A percentile compares a stretch with the other conserved stretches of the same genome.
Evolutionary conservation across 2,113 vertebrate species (phyloP).

Genomic region (Neolamprologus tretocephalus): DNA sequence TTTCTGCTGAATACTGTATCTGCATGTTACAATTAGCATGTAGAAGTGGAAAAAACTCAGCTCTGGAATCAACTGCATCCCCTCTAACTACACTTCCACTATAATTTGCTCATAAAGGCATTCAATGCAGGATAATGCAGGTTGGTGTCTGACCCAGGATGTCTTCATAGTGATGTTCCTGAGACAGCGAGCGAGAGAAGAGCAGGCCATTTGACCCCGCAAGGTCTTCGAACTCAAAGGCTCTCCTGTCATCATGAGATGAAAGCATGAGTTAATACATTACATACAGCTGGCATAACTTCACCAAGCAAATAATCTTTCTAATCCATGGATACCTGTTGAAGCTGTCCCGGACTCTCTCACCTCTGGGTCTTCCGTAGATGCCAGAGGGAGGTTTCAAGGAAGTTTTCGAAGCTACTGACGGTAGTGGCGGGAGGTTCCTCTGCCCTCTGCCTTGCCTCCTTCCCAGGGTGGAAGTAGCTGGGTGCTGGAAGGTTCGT

Average conservation of each 20-base stretch:
- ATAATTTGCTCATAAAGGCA: background rate
- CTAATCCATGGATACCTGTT: constrained; percentile 68
- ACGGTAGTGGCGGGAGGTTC: constrained; percentile 80
- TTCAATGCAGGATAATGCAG: background rate
- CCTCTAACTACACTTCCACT: fast-evolving
- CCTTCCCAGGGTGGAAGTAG: constrained; percentile 10
- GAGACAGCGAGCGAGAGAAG: constrained; percentile 74
- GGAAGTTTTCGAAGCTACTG: constrained; percentile 67
- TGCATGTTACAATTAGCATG: background rate
- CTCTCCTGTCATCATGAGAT: constrained; percentile 66
- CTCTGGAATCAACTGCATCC: background rate
- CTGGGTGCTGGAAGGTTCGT: constrained; percentile 83
- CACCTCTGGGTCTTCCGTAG: constrained; percentile 70
- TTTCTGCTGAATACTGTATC: background rate
- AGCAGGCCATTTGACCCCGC: constrained; percentile 68
- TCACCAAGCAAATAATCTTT: background rate
- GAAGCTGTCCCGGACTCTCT: constrained; percentile 69
- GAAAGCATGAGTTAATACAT: background rate
- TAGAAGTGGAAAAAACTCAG: background rate
- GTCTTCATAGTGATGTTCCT: constrained; percentile 90
- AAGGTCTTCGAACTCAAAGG: constrained; percentile 82
- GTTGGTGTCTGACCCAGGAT: constrained; percentile 65
- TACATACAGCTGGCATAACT: background rate
- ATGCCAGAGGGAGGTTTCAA: constrained; percentile 75
- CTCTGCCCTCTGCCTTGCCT: constrained; percentile 62